These are phyloP conservation scores for Cephus pygmeus DNA, from an alignment of 2,888 invertebrate genomes.

Conservation along the genomic window DNA sequence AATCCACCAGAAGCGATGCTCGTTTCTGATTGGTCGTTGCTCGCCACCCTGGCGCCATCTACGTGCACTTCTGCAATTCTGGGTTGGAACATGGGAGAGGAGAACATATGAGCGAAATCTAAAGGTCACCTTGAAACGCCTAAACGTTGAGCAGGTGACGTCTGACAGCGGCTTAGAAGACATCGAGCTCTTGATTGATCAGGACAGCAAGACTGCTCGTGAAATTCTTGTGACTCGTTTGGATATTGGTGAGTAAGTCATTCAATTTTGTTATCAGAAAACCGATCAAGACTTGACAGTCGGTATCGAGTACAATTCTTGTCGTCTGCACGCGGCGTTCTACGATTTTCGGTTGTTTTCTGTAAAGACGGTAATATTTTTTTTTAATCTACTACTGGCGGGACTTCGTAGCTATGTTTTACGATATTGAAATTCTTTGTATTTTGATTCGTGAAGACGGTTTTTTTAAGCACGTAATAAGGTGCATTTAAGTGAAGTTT, in stretches of 20 bases:
- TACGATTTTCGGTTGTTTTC: background rate
- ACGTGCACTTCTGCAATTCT: background rate
- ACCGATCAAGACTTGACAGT: background rate
- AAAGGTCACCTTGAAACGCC: constrained; percentile 62
- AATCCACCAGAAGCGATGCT: background rate
- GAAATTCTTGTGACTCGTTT: background rate
- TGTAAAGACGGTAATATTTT: background rate
- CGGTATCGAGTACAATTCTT: background rate
- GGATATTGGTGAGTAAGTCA: background rate
- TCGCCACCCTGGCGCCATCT: constrained; percentile 13
- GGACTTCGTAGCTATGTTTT: background rate
- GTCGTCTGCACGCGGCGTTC: constrained; percentile 4
- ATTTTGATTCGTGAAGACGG: background rate
- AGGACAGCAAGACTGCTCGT: background rate
- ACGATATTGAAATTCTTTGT: background rate
- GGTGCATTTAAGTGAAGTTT: background rate
- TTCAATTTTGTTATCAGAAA: background rate
- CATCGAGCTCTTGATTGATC: constrained; percentile 8
- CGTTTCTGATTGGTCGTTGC: background rate
- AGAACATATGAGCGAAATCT: background rate
- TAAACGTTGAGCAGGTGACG: constrained; percentile 47
- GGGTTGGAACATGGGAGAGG: background rate
- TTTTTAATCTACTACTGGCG: background rate
- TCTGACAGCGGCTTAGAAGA: constrained; percentile 34
- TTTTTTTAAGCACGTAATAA: background rate